Conservation (phyloP, 2,113 vertebrate species). For the Cyprinodon brontotheroides region DNA sequence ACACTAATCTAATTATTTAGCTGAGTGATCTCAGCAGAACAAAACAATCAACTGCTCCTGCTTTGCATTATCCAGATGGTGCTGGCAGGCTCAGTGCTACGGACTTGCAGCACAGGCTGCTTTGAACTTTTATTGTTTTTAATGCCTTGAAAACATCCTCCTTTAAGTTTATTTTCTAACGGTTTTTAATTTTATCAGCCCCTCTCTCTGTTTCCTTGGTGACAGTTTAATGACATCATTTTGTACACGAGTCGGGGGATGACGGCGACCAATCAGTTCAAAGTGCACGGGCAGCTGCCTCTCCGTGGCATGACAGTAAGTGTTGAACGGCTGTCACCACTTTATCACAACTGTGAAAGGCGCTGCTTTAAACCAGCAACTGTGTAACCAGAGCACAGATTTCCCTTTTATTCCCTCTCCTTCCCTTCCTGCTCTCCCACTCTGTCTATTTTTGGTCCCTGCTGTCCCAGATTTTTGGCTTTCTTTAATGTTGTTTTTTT, state of each 20-base stretch:
- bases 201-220: conserved; percentile 38
- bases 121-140: neutral
- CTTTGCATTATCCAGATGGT: conserved; percentile 23
- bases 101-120: conserved; percentile 11
- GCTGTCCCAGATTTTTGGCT: conserved; percentile 59
- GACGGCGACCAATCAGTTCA: conserved; percentile 93
- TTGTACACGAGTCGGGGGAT: conserved; percentile 95
- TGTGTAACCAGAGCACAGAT: neutral
- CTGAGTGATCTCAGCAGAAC: conserved; percentile 33
- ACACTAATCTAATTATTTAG: conserved; percentile 36
- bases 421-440: conserved; percentile 19
- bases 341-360: conserved; percentile 44
- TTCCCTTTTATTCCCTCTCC: conserved; percentile 37
- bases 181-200: neutral
- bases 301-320: conserved; percentile 95
- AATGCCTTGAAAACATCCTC: neutral
- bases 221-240: conserved; percentile 91
- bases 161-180: neutral
- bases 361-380: conserved; percentile 18
- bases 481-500: conserved; percentile 53
- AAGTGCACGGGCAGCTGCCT: conserved; percentile 92
- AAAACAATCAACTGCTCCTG: conserved; percentile 28
- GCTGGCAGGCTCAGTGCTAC: conserved; percentile 20
- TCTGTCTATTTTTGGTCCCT: conserved; percentile 58
- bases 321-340: conserved; percentile 48